A percentile compares a stretch with the other conserved stretches of the same genome.
These are phyloP conservation scores for Anodontia alba DNA, from an alignment of 2,888 invertebrate genomes.

Conservation along the genomic window DNA sequence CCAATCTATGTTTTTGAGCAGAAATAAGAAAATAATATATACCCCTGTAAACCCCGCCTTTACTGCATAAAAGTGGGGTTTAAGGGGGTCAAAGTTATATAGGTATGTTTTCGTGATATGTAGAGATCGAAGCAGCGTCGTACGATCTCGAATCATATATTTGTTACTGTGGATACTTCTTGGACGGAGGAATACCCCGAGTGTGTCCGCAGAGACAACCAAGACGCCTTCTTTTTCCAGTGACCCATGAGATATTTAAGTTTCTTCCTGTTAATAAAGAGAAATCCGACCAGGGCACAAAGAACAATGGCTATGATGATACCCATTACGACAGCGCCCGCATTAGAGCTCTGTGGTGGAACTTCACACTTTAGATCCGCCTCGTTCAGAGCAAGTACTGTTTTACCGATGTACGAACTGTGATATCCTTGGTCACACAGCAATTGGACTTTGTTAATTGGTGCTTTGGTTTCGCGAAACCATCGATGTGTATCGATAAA, in stretches of 20 bases:
- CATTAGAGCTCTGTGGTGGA: constrained; percentile 33
- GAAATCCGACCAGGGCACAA: constrained; percentile 35
- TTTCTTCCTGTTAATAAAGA: constrained; percentile 42
- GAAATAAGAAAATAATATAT: too few species aligned
- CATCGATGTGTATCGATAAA: constrained; percentile 62
- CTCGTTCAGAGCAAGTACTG: constrained; percentile 30
- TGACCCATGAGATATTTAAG: constrained; percentile 25
- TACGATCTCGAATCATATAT: too few species aligned
- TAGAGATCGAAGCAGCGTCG: too few species aligned
- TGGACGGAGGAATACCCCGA: constrained; percentile 49
- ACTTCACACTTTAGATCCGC: constrained; percentile 45
- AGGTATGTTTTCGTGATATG: too few species aligned
- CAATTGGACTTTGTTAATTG: constrained; percentile 45
- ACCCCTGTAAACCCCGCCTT: too few species aligned
- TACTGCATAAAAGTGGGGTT: too few species aligned
- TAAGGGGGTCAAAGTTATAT: too few species aligned
- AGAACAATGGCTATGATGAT: constrained; percentile 49
- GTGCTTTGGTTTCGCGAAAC: constrained; percentile 50
- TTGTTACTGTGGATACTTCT: constrained; percentile 47
- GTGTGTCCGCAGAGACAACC: constrained; percentile 34
- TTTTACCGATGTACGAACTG: constrained; percentile 49
- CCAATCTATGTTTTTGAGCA: too few species aligned
- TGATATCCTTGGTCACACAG: constrained; percentile 57
- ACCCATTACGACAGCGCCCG: constrained; percentile 44
- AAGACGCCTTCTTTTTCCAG: constrained; percentile 37